Conservation (phyloP, 2,113 vertebrate species). For the Malurus elegans region DNA sequence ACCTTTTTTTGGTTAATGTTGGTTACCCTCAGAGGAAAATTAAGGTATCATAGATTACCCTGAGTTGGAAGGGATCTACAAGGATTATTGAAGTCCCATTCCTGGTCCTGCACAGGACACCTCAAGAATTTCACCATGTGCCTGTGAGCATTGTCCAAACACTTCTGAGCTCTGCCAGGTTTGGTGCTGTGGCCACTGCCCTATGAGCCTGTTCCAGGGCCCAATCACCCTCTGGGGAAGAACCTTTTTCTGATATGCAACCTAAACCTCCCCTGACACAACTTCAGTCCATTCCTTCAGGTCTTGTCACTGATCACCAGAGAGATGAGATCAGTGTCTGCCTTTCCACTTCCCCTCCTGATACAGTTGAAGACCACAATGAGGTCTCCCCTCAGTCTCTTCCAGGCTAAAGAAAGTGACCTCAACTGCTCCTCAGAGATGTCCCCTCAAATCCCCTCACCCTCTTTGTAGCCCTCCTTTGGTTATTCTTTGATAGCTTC, state of each 20-base stretch:
- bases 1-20: background rate
- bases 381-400: background rate
- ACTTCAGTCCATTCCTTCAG: background rate
- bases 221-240: rapidly evolving
- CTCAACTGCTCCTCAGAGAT: rapidly evolving
- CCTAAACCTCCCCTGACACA: background rate
- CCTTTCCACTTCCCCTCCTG: background rate
- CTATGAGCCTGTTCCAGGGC: background rate
- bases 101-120: background rate
- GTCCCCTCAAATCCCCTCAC: background rate
- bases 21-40: background rate
- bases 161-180: background rate
- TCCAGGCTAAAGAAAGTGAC: background rate
- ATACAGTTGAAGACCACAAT: background rate
- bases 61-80: background rate
- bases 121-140: too few species aligned
- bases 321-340: background rate
- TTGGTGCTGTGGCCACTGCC: background rate
- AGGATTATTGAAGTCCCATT: rapidly evolving
- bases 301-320: background rate
- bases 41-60: background rate
- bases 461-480: background rate
- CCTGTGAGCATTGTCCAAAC: background rate
- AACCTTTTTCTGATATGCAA: background rate
- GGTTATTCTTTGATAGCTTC: background rate